Percentiles rank a stretch among this genome's conserved stretches.
Evolutionary conservation across 2,888 invertebrate species (phyloP).

Genomic region (Leptinotarsa rubiginosa): DNA sequence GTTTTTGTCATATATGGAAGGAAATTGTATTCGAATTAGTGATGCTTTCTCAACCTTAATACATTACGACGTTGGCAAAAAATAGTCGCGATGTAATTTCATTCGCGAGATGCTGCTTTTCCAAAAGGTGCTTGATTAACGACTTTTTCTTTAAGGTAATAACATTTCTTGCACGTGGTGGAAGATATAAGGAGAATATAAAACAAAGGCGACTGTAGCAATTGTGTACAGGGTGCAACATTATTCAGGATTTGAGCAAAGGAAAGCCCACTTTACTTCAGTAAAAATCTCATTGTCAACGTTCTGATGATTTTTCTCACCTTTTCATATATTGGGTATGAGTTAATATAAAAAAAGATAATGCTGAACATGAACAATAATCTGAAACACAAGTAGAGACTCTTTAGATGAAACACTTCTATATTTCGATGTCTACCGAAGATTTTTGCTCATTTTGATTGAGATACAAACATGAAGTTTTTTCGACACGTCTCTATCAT

Average conservation of each 20-base stretch:
- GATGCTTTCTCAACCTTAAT: slow-evolving; percentile 37
- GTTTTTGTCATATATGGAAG: slow-evolving; percentile 51
- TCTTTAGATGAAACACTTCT: too few species aligned
- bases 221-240: slow-evolving; percentile 1
- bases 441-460: too few species aligned
- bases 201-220: not conserved
- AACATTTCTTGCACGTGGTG: slow-evolving; percentile 42
- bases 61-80: slow-evolving; percentile 38
- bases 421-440: too few species aligned
- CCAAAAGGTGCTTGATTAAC: slow-evolving; percentile 43
- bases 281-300: not conserved
- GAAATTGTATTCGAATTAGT: slow-evolving; percentile 46
- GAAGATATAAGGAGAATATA: slow-evolving; percentile 25
- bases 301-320: not conserved
- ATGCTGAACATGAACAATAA: too few species aligned
- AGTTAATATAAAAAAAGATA: too few species aligned
- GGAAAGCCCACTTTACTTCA: too few species aligned
- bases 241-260: not conserved
- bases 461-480: too few species aligned
- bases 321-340: too few species aligned
- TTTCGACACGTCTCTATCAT: too few species aligned
- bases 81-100: slow-evolving; percentile 39
- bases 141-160: slow-evolving; percentile 41
- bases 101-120: slow-evolving; percentile 42
- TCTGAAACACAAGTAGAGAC: too few species aligned